Evolutionary conservation across 1,140 invertebrate genomes (phyloP), one percentile per base, ranked within the genome.

Genomic region (Brachionus paranguensis): DNA sequence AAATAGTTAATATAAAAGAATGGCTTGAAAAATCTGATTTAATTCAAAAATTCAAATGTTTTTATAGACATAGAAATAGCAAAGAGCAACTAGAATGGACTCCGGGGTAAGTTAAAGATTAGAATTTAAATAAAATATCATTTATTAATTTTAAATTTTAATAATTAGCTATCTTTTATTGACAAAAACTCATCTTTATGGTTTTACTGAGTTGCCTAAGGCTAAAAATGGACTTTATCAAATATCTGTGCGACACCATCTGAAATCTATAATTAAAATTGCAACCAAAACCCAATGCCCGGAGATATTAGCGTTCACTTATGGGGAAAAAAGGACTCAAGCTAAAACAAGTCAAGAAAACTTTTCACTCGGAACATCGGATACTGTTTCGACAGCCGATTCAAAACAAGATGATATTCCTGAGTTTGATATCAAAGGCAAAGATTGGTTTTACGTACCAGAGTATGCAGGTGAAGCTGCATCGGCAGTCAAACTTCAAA

Each of bases 21-120:
- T 96, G 94, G 92, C 89, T 95, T 68, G 95, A 95, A 88, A 93
- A 94, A 89, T 92, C 93, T 1, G 93, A 95, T 86, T 92, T 96
- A 17, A 91, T 96, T 74, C 93, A 93, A 88, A 92, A 93, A 78
- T 98, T 96, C 90, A 92, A 93, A 84, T 98, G 96, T 89, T 93
- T 95, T 90, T 95, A 98, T 90, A 93, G 97, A 1, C 93, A 94
- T 88, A 92, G 94, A 76, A 96, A 95, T 90, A 94, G 93, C 3
- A 93, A 93, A 86, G 93, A 94, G 91, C 93, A 93, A 88, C 93
- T 95, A 86, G 94, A 92, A 91, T 92, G 86, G 53, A 84, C 17
- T 33, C 45, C 84, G 7, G 81, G 43, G 20, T 78, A 84, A 20
- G 10, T 29, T 29, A 29, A 29, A 29, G 27, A 29, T 3, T 1